A percentile compares a stretch with the other conserved stretches of the same genome.
Evolutionary conservation across 2,113 vertebrate genomes (phyloP).

Genomic region (Scartelaos histophorus): DNA sequence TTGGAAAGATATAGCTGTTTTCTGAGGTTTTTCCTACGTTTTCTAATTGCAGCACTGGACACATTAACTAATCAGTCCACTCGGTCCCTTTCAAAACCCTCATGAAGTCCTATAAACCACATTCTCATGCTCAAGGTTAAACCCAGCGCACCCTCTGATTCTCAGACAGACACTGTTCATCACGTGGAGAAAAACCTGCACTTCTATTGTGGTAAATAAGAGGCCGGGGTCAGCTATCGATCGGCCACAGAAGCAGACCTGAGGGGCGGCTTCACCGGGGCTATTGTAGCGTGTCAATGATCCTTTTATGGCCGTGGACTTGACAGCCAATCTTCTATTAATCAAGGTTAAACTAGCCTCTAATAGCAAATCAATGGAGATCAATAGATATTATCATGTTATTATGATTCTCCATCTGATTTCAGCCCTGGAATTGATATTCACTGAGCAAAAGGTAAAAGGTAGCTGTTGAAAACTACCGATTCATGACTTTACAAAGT

Average conservation of each 20-base stretch:
- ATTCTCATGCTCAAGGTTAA: slow-evolving; percentile 45
- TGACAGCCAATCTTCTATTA: slow-evolving; percentile 49
- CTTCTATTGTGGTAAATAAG: slow-evolving; percentile 64
- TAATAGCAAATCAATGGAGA: slow-evolving; percentile 70
- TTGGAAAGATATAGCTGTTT: too few species aligned
- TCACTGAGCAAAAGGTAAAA: too few species aligned
- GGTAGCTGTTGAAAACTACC: too few species aligned
- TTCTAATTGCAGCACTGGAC: too few species aligned
- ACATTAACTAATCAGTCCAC: not conserved
- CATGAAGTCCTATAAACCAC: not conserved
- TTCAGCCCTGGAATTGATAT: too few species aligned
- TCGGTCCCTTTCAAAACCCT: not conserved
- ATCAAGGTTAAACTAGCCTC: slow-evolving; percentile 73
- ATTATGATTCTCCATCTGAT: slow-evolving; percentile 68
- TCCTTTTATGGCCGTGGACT: slow-evolving; percentile 69
- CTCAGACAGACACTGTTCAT: slow-evolving; percentile 57
- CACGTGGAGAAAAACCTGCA: slow-evolving; percentile 54
- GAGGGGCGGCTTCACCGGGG: slow-evolving; percentile 65
- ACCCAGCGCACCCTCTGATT: slow-evolving; percentile 33
- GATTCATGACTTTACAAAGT: too few species aligned
- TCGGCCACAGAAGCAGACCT: slow-evolving; percentile 65
- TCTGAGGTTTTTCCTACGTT: not conserved
- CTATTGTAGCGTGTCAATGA: slow-evolving; percentile 74
- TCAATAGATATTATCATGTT: slow-evolving; percentile 73
- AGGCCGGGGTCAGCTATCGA: slow-evolving; percentile 74